These are phyloP conservation scores for Oenanthe oenanthe DNA, from an alignment of 2,113 vertebrate species.

Conservation along the genomic window DNA sequence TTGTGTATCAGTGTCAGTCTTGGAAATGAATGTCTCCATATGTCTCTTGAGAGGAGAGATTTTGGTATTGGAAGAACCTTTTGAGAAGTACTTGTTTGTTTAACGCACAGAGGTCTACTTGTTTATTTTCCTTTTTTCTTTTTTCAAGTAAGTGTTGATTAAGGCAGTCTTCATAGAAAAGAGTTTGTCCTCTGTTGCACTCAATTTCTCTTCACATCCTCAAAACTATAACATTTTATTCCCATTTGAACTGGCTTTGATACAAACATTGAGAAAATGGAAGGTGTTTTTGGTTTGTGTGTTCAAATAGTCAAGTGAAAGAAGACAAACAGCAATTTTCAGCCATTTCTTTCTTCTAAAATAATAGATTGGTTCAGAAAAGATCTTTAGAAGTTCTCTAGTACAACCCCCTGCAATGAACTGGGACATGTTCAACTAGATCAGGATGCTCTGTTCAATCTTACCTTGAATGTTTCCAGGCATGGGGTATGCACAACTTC, in stretches of 20 bases:
- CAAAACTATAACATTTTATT: neutral
- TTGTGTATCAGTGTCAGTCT: neutral
- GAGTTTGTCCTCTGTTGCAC: neutral
- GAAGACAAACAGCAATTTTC: neutral
- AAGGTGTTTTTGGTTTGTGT: neutral
- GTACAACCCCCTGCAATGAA: neutral
- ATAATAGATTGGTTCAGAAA: neutral
- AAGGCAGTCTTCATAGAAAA: neutral
- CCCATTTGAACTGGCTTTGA: neutral
- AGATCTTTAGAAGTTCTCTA: neutral
- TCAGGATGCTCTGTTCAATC: neutral
- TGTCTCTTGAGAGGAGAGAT: neutral
- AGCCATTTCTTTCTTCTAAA: neutral
- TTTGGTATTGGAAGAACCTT: constrained; percentile 3
- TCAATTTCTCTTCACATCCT: neutral
- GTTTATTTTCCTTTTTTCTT: neutral
- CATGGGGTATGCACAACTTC: neutral
- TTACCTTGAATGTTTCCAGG: neutral
- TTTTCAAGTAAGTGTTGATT: neutral
- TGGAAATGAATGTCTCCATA: neutral
- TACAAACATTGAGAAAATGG: neutral
- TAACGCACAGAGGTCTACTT: neutral
- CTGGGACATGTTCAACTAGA: neutral
- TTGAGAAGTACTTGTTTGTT: constrained; percentile 7
- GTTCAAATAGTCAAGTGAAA: neutral